These are phyloP conservation scores for Calcarius ornatus DNA, from an alignment of 2,113 vertebrate genomes.

Conservation along the genomic window DNA sequence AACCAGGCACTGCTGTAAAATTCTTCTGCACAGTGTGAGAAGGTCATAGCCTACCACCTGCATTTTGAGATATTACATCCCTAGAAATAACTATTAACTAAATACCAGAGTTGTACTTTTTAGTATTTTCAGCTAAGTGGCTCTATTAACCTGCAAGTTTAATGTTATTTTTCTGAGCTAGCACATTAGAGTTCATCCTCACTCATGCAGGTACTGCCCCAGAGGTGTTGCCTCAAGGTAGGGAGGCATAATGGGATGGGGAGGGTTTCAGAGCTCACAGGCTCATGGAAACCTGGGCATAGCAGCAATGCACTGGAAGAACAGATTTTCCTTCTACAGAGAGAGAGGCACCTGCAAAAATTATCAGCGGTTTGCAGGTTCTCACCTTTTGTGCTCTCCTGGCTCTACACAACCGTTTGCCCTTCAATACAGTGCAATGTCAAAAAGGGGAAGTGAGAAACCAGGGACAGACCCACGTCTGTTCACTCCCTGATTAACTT, in stretches of 20 bases:
- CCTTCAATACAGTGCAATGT: not conserved
- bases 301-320: not conserved
- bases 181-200: not conserved
- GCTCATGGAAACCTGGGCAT: not conserved
- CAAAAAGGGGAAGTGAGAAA: not conserved
- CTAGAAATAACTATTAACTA: not conserved
- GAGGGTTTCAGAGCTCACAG: not conserved
- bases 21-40: not conserved
- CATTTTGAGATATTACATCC: not conserved
- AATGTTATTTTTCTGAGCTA: not conserved
- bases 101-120: not conserved
- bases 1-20: not conserved
- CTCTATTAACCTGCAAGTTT: not conserved
- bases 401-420: not conserved
- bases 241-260: not conserved
- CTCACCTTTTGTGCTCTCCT: not conserved
- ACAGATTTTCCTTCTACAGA: not conserved
- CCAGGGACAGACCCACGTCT: not conserved
- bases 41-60: not conserved
- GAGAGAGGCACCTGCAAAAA: not conserved
- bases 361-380: not conserved
- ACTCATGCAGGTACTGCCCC: not conserved
- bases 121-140: not conserved
- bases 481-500: conserved; percentile 24
- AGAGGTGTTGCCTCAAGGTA: not conserved